Evolutionary conservation across 2,888 invertebrate genomes (phyloP), one percentile per base, ranked within the genome.

Genomic region (Trichopria drosophilae): DNA sequence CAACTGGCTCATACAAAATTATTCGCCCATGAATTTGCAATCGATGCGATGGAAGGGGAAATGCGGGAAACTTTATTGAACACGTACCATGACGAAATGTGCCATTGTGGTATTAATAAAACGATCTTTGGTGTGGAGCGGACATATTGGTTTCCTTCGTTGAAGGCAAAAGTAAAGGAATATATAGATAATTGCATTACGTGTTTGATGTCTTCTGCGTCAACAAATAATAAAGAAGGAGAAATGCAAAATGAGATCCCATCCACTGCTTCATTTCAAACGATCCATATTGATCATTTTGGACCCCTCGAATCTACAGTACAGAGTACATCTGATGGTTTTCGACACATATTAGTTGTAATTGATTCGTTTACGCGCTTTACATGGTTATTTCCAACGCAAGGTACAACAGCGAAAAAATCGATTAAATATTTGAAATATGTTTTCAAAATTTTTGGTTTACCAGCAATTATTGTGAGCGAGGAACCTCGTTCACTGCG

Each of bases 71-170:
- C n/a, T n/a, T n/a, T n/a, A n/a, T n/a, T n/a, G n/a, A n/a, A n/a
- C n/a, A n/a, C n/a, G n/a, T 20, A 16, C 46, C 20, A 24, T 29
- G 43, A 39, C 20, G 31, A 48, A 32, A 13, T 49, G 16, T 24
- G 26, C 9, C 50, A 49, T 29, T 15, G 29, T 23, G 53, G 53
- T 23, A 31, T 31, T 15, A 53, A 52, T 7, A 55, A 53, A 31
- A 32, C 16, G 42, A 12, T 16, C 22, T 10, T 20, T 31, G 36
- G 32, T 52, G 12, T 23, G 23, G n/a, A 20, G 9, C 22, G 43
- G 34, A n/a, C n/a, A 3, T 52, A 52, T 46, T 57, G 52, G 45
- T 57, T 55, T 40, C 43, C 46, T 9, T 28, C 9, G 39, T 48
- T 23, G 39, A 51, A 13, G 46, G 51, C 32, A 42, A 54, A 19